A percentile compares a stretch with the other conserved stretches of the same genome.
These are phyloP conservation scores for Gouania willdenowi DNA, from an alignment of 2,797 vertebrate species.

Conservation along the genomic window DNA sequence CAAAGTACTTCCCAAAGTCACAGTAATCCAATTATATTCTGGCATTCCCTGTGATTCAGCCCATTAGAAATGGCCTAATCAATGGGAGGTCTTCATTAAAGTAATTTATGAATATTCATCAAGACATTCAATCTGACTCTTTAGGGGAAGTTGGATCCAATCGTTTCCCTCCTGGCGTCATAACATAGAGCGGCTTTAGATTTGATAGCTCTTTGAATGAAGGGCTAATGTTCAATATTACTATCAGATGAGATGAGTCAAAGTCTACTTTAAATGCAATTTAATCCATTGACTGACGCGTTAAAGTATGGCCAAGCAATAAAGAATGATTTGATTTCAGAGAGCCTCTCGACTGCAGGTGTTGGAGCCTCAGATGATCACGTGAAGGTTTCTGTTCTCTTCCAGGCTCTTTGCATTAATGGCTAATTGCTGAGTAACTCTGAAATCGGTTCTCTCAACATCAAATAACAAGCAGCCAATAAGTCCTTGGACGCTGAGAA, in stretches of 20 bases:
- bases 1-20: conserved; percentile 74
- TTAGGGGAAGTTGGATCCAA: conserved; percentile 42
- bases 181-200: conserved; percentile 41
- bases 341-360: conserved; percentile 2
- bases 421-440: conserved; percentile 59
- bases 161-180: conserved; percentile 38
- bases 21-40: conserved; percentile 70
- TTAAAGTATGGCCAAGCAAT: conserved; percentile 18
- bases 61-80: conserved; percentile 70
- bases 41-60: conserved; percentile 49
- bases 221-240: conserved; percentile 28
- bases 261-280: conserved; percentile 24
- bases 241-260: conserved; percentile 26
- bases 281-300: conserved; percentile 31
- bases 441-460: conserved; percentile 55
- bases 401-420: conserved; percentile 36
- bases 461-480: conserved; percentile 65
- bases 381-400: conserved; percentile 25
- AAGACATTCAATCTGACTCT: conserved; percentile 46
- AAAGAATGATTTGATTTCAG: conserved; percentile 9
- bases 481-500: conserved; percentile 42
- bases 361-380: conserved; percentile 15
- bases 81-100: conserved; percentile 70
- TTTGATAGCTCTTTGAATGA: conserved; percentile 32
- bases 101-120: conserved; percentile 66